Evolutionary conservation across 2,113 vertebrate genomes (phyloP), one percentile per base, ranked within the genome.

Genomic region (Meriones unguiculatus): DNA sequence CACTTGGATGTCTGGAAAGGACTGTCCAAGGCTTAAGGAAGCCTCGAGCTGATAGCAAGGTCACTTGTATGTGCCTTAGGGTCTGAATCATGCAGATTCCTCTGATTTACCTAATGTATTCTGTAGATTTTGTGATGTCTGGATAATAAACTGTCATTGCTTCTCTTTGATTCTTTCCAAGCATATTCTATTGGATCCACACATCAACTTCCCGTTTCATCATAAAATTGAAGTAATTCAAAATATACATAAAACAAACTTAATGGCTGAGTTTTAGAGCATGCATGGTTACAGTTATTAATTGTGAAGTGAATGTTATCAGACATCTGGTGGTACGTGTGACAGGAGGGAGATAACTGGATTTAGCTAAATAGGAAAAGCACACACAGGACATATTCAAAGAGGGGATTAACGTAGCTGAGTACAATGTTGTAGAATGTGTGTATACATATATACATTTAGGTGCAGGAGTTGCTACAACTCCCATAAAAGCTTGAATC

Each of bases 131-230:
- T 41, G 35, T 62, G 64, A 78, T 12, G 90, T 38, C 32, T 25
- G 35, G 5, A n/a, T 85, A 59, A 80, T 50, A 91, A 72, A 32
- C 85, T 41, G 30, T 12, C 54, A 57, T 90, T 30, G 35, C 59
- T 75, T 13, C 9, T 73, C 28, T 25, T 65, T 30, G 12, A 12
- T 22, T 95, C 25, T 32, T 52, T 35, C 4, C 64, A 22, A 88
- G 32, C 25, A 67, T 78, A 81, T 77, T 82, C 57, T 90, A 87
- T 89, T 91, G 80, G 73, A 50, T 18, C 52, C 25, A 91, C 32
- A 82, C 5, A 35, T 72, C 52, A 70, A 70, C 5, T 46, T 77
- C 38, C 28, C 35, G 91, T 77, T 97, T 95, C 17, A 94, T 70
- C 69, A 46, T 70, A 57, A 89, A 87, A 38, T 28, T 78, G 77